phyloP scores from a whole-genome alignment of 30 jellyfish, hydroid and myxozoan genomes.

The Catostylus mosaicus region DNA sequence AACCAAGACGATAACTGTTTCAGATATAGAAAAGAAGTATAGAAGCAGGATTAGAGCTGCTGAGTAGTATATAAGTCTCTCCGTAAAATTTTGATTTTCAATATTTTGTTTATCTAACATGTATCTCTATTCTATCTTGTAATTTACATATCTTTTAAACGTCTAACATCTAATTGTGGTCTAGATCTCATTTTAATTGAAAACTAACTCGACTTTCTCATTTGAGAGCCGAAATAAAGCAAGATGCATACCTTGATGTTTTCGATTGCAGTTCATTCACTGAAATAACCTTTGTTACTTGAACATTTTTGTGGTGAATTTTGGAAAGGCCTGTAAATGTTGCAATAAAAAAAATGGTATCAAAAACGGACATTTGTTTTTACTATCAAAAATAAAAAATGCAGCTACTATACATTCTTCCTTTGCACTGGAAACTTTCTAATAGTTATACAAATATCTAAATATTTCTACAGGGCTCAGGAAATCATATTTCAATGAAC shows the following conservation, averaged over 20 bases:
- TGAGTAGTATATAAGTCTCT: neutral
- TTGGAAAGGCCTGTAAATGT: slow-evolving; percentile 1
- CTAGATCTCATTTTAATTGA: neutral
- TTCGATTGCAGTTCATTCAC: slow-evolving; percentile 27
- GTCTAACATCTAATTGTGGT: no score
- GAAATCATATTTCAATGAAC: no score
- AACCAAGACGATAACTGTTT: no score
- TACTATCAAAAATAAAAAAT: neutral
- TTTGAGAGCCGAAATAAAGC: no score
- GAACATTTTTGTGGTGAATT: neutral
- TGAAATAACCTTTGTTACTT: neutral
- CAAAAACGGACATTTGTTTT: neutral
- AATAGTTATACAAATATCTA: no score
- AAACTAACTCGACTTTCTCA: neutral
- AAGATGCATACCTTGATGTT: slow-evolving; percentile 7
- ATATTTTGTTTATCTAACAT: neutral
- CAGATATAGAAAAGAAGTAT: neutral
- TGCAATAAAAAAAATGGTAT: no score
- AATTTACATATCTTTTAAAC: no score
- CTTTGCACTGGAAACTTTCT: no score
- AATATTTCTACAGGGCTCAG: no score
- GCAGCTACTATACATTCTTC: no score
- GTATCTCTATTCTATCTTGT: no score
- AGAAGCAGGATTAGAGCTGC: neutral
- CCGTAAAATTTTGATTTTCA: neutral